Evolutionary conservation across 2,888 invertebrate species (phyloP).

Genomic region (Hesperia comma): DNA sequence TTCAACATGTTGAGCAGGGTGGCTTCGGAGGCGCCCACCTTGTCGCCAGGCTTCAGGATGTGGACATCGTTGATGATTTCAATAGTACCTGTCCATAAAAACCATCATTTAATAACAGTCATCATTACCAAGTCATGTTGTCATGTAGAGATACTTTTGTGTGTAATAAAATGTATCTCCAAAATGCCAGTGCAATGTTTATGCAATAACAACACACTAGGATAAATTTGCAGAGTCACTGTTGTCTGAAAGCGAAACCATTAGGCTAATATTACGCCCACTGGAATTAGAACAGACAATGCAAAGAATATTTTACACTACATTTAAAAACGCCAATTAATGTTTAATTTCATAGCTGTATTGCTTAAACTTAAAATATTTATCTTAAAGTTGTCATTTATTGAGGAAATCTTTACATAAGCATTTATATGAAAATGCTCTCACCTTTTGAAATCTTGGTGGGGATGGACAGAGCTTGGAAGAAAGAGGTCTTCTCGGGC

Average conservation of each 20-base stretch:
- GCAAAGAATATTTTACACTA: neutral
- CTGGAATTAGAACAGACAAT: slow-evolving; percentile 67
- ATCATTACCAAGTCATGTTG: no score
- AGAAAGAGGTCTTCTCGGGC: slow-evolving; percentile 99
- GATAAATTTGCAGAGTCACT: slow-evolving; percentile 69
- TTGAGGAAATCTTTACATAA: no score
- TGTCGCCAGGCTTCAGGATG: slow-evolving; percentile 96
- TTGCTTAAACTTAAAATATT: no score
- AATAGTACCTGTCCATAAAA: slow-evolving; percentile 93
- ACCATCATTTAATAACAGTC: no score
- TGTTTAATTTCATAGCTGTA: no score
- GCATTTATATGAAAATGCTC: slow-evolving; percentile 34
- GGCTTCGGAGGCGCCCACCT: slow-evolving; percentile 99
- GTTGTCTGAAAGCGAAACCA: slow-evolving; percentile 74
- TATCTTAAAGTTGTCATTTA: no score
- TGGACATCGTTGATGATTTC: slow-evolving; percentile 99
- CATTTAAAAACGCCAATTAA: no score
- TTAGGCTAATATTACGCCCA: slow-evolving; percentile 48
- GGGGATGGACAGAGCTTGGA: slow-evolving; percentile 99
- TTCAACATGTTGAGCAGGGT: slow-evolving; percentile 99
- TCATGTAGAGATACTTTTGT: no score
- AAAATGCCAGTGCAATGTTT: slow-evolving; percentile 71
- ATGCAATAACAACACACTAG: slow-evolving; percentile 60
- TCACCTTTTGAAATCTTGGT: slow-evolving; percentile 99
- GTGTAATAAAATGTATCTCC: slow-evolving; percentile 54